These are phyloP conservation scores for Zaprionus bogoriensis DNA, from an alignment of 2,888 invertebrate genomes.

Conservation along the genomic window DNA sequence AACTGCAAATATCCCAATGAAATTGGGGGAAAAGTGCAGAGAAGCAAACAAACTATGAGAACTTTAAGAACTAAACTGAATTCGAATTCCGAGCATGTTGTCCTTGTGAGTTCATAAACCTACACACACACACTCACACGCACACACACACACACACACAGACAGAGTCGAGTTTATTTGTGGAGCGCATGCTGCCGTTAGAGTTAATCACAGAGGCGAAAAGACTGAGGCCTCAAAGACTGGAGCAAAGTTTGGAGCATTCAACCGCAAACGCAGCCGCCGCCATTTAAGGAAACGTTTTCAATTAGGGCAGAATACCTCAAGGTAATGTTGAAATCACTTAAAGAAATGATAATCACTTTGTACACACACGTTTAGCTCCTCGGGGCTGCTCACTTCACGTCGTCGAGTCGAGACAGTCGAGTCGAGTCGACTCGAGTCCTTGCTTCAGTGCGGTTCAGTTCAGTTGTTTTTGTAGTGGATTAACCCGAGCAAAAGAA, in stretches of 20 bases:
- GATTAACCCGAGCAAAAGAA: conserved; percentile 73
- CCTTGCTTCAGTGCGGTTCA: conserved; percentile 17
- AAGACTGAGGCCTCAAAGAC: no score
- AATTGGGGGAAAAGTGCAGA: background rate
- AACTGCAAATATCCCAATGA: background rate
- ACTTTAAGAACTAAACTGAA: background rate
- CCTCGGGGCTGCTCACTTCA: conserved; percentile 65
- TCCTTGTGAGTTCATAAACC: conserved; percentile 18
- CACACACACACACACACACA: conserved; percentile 1
- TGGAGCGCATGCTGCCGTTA: conserved; percentile 34
- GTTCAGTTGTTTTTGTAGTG: conserved; percentile 67
- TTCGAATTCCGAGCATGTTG: conserved; percentile 1
- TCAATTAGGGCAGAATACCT: conserved; percentile 70
- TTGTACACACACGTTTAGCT: conserved; percentile 66
- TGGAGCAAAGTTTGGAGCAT: conserved; percentile 35
- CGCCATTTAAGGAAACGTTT: conserved; percentile 66
- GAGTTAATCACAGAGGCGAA: conserved; percentile 65
- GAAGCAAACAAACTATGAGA: background rate
- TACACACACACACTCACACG: background rate
- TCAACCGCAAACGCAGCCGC: conserved; percentile 54
- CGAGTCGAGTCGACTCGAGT: conserved; percentile 19
- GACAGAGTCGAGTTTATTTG: conserved; percentile 31
- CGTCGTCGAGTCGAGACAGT: conserved; percentile 13
- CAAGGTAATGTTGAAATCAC: conserved; percentile 77
- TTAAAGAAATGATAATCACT: conserved; percentile 79